Evolutionary conservation across 1,140 invertebrate genomes (phyloP), one percentile per base, ranked within the genome.

Genomic region (Ostrea edulis): DNA sequence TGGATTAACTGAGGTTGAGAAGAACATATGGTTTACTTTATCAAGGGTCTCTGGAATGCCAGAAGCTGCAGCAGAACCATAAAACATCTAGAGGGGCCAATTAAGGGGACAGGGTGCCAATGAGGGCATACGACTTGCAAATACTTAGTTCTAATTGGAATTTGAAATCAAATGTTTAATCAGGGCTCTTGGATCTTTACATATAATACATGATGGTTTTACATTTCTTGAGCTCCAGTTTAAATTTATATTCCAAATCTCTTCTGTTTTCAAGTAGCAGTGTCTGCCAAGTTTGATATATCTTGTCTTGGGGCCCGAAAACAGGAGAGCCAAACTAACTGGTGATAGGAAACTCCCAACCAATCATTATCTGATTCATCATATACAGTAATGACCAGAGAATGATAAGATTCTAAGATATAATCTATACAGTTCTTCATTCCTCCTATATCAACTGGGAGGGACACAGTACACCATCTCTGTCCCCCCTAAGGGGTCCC

Each of bases 11-110:
- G 68, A 29, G 68, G 68, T 77, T 77, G 25, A 29, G 68, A 22
- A 35, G 68, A 77, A 25, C 68, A 77, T 77, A 77, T 77, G 68
- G 68, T 77, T 77, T 77, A 77, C 68, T 77, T 77, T 77, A 77
- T 77, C 68, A 29, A 35, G 17, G 25, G 68, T 12, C 25, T 77
- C 25, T 29, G 68, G 68, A 77, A 77, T 77, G 68, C 29, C 68
- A 29, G 68, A 25, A 29, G 25, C 68, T 77, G 29, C 68, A 14
- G 68, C 29, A 35, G 68, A 77, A 77, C 68, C 68, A 77, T 77
- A 77, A 77, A 77, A 22, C 22, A 29, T 77, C 68, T 25, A 35
- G 11, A 11, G 68, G 68, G 68, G 25, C 68, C 22, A 77, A 62
- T 0, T 29, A 17, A 25, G 68, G 68, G 68, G 25, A 35, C 9